phyloP scores from a whole-genome alignment of 2,888 invertebrate species.

The Andrena bicolor region DNA sequence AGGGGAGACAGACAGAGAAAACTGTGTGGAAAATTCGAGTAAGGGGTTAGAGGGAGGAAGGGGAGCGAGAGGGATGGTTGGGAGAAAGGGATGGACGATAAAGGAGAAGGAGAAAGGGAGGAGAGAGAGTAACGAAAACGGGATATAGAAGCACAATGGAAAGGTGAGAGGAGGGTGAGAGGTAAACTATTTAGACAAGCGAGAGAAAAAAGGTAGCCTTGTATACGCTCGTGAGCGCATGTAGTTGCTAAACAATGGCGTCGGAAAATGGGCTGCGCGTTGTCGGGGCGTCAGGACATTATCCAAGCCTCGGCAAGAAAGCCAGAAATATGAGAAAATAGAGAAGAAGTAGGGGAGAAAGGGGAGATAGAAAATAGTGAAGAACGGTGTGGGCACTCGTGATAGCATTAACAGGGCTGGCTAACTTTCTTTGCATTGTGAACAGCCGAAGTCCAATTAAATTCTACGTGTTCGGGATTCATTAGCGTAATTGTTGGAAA shows the following conservation, averaged over 20 bases:
- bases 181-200: constrained; percentile 13
- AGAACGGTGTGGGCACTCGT: constrained; percentile 32
- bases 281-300: constrained; percentile 43
- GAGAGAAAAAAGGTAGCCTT: constrained; percentile 47
- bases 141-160: constrained; percentile 25
- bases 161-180: constrained; percentile 8
- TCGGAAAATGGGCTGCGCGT: constrained; percentile 61
- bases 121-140: constrained; percentile 28
- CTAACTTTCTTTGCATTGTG: neutral
- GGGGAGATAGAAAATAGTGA: constrained; percentile 32
- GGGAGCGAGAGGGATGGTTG: neutral
- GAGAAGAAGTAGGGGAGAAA: neutral
- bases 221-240: constrained; percentile 44
- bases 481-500: too few relatives aligned
- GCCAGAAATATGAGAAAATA: neutral
- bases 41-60: neutral
- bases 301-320: neutral
- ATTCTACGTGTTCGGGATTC: too few relatives aligned
- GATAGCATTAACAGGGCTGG: neutral
- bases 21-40: constrained; percentile 1
- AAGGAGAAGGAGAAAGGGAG: neutral
- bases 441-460: too few relatives aligned
- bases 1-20: constrained; percentile 10
- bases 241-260: constrained; percentile 66
- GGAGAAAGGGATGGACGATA: neutral